phyloP scores from a whole-genome alignment of 2,113 vertebrate species.

The Halcyon malimbica region DNA sequence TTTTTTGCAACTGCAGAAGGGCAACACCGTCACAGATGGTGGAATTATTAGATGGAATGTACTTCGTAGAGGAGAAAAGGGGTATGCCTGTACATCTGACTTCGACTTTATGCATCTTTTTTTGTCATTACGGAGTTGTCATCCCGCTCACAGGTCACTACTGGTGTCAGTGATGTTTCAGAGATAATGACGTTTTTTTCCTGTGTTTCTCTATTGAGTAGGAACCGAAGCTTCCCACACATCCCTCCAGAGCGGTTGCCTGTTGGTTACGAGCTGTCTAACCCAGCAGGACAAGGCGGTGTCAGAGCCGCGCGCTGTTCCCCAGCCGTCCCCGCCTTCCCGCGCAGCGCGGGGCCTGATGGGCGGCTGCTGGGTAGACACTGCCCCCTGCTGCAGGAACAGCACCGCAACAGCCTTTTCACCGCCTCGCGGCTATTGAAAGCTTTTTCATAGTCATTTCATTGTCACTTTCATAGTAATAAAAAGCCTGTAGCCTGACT shows the following conservation, averaged over 20 bases:
- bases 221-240: not conserved
- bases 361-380: conserved; percentile 28
- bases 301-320: too few species aligned
- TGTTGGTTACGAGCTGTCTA: not conserved
- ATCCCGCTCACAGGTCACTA: not conserved
- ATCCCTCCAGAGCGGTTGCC: not conserved
- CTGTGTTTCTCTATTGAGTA: not conserved
- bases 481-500: not conserved
- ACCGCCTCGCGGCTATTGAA: not conserved
- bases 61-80: not conserved
- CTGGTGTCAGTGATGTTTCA: not conserved
- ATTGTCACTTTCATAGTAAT: not conserved
- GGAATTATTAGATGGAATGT: not conserved
- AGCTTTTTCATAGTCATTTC: not conserved
- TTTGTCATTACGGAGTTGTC: not conserved
- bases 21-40: not conserved
- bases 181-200: not conserved
- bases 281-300: not conserved
- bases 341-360: too few species aligned
- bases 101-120: not conserved
- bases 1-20: not conserved
- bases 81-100: not conserved
- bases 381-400: conserved; percentile 70
- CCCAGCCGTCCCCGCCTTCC: too few species aligned
- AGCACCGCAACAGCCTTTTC: not conserved